Evolutionary conservation across 2,888 invertebrate genomes (phyloP).

Genomic region (Hyles lineata): DNA sequence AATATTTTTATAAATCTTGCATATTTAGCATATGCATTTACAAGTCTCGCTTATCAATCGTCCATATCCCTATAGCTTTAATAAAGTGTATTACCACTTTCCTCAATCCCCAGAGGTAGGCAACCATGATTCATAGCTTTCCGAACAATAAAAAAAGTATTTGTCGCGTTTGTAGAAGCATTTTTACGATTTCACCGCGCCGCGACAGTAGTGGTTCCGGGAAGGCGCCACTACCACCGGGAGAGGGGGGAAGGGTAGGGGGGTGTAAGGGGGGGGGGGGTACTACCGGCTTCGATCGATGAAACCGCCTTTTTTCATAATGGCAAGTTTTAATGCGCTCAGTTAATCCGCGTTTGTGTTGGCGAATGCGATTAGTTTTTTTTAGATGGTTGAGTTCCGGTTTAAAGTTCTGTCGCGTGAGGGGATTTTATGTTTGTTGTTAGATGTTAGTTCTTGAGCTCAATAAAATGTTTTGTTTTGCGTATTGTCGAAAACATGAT

Average conservation of each 20-base stretch:
- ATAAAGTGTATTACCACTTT: not conserved
- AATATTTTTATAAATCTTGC: no score
- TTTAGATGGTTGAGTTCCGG: not conserved
- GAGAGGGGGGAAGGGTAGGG: no score
- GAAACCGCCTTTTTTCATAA: not conserved
- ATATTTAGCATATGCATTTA: no score
- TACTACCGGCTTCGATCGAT: no score
- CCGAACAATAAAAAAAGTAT: not conserved
- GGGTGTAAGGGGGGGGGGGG: no score
- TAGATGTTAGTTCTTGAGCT: no score
- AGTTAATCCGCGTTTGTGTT: not conserved
- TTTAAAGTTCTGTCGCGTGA: not conserved
- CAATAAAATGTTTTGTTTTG: no score
- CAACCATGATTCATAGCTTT: not conserved
- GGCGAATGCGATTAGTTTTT: not conserved
- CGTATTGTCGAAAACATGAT: no score
- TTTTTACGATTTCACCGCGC: constrained; percentile 17
- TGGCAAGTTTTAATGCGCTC: not conserved
- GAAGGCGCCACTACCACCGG: constrained; percentile 5
- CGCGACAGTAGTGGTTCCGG: constrained; percentile 8
- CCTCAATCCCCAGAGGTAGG: not conserved
- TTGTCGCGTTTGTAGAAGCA: not conserved
- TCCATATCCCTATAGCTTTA: no score
- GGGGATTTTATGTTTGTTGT: no score
- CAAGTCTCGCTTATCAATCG: no score